Evolutionary conservation across 1,140 invertebrate genomes (phyloP).

Genomic region (Drosophila cardini): DNA sequence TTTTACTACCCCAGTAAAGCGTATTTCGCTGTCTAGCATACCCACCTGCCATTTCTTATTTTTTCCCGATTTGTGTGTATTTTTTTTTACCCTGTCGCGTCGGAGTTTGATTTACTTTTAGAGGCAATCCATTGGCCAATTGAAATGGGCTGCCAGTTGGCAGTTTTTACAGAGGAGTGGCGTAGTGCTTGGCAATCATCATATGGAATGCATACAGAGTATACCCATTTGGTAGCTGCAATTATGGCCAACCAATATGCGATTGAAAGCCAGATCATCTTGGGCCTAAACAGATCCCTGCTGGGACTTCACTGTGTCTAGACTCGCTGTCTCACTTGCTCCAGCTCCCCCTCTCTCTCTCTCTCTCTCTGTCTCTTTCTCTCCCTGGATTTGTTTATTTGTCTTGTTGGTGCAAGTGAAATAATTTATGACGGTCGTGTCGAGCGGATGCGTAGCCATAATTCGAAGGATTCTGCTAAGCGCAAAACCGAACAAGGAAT

Average conservation of each 20-base stretch:
- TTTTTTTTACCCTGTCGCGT: conserved; percentile 39
- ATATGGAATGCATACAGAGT: conserved; percentile 46
- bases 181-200: conserved; percentile 56
- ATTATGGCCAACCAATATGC: conserved; percentile 55
- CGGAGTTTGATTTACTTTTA: conserved; percentile 74
- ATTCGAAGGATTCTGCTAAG: conserved; percentile 44
- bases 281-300: conserved; percentile 16
- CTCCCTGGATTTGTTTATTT: conserved; percentile 29
- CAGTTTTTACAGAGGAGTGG: conserved; percentile 29
- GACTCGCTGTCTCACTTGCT: conserved; percentile 18
- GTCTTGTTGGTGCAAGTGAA: conserved; percentile 21
- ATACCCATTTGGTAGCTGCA: conserved; percentile 7
- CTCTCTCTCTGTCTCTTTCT: neutral
- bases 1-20: neutral
- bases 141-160: conserved; percentile 12
- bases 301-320: conserved; percentile 16
- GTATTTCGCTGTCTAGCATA: neutral
- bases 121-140: conserved; percentile 29
- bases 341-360: neutral
- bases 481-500: conserved; percentile 46
- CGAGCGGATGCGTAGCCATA: conserved; percentile 36
- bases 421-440: conserved; percentile 73
- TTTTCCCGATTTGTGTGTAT: neutral
- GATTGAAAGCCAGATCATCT: conserved; percentile 35
- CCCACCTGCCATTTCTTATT: conserved; percentile 19